Evolutionary conservation across 1,140 invertebrate species (phyloP), one percentile per base, ranked within the genome.

Genomic region (Hetaerina americana): DNA sequence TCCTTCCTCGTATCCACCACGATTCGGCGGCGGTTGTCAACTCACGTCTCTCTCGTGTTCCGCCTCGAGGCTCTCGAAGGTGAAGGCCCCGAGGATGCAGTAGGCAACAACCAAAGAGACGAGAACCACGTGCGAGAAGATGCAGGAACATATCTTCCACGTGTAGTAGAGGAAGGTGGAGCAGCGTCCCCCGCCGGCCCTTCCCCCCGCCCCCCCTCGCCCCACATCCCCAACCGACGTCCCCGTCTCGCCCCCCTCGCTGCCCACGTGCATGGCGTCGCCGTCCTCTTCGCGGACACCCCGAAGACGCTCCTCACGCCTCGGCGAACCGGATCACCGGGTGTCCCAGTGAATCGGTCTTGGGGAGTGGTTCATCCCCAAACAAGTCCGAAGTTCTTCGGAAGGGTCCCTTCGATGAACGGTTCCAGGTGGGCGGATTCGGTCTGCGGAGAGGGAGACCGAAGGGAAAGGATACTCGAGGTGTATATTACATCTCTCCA

Each of bases 101-200:
- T 96, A 96, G 27, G 90, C 88, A 69, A 95, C 91, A 68, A 96
- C 92, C 76, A 93, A 83, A 28, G 92, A 90, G 73, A 95, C 87
- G 70, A 96, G 86, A 74, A 92, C 90, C 74, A 95, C 90, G 83
- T 96, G 93, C 0, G 92, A 93, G 76, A 95, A 92, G 66, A 95
- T 84, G 82, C 93, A 92, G 74, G 92, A 90, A 80, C 88, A 88
- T 70, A 93, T 87, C 79, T 91, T 91, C 90, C 91, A 92, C 18
- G 88, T 79, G 72, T 86, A 80, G 73, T 85, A 85, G 26, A 87
- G 79, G 72, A 85, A 82, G 24, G 80, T 80, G 27, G 84, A 79
- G 75, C 86, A 87, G 80, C 31, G 72, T 76, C 78, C 57, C 5
- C 22, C 31, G n/a, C n/a, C n/a, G n/a, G n/a, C n/a, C 24, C 18